These are phyloP conservation scores for Cacoxenus indagator DNA, from an alignment of 2,888 invertebrate species.

Conservation along the genomic window DNA sequence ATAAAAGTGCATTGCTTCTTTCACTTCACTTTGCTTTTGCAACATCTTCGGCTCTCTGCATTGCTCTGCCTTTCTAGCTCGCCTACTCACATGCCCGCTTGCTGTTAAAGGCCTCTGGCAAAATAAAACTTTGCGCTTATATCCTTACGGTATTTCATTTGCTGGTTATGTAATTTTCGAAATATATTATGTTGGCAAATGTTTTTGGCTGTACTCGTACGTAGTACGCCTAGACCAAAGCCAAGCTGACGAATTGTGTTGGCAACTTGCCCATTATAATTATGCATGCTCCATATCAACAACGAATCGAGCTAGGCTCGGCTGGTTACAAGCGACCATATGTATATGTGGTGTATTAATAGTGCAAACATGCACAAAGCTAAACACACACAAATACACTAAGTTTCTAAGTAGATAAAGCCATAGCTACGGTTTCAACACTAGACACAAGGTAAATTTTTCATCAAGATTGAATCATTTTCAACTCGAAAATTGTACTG, in stretches of 20 bases:
- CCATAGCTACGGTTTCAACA: neutral
- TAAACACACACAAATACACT: neutral
- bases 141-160: conserved; percentile 9
- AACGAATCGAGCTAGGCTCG: too few species aligned
- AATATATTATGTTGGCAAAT: conserved; percentile 40
- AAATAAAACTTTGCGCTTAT: neutral
- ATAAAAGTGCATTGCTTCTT: too few species aligned
- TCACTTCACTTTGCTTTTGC: too few species aligned
- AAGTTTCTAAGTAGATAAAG: neutral
- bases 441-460: neutral
- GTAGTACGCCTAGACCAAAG: conserved; percentile 6
- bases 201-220: conserved; percentile 21
- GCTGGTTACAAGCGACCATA: too few species aligned
- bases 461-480: neutral
- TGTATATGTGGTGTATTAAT: too few species aligned
- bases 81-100: too few species aligned
- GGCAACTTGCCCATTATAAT: conserved; percentile 17
- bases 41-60: too few species aligned
- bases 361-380: too few species aligned
- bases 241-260: neutral
- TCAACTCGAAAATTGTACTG: neutral
- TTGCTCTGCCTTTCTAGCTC: too few species aligned
- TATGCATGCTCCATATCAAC: conserved; percentile 9
- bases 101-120: neutral
- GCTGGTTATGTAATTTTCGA: conserved; percentile 45